Base-by-base conservation (phyloP, 2,797 vertebrate genomes). In the Alcedo quadribrachys region DNA sequence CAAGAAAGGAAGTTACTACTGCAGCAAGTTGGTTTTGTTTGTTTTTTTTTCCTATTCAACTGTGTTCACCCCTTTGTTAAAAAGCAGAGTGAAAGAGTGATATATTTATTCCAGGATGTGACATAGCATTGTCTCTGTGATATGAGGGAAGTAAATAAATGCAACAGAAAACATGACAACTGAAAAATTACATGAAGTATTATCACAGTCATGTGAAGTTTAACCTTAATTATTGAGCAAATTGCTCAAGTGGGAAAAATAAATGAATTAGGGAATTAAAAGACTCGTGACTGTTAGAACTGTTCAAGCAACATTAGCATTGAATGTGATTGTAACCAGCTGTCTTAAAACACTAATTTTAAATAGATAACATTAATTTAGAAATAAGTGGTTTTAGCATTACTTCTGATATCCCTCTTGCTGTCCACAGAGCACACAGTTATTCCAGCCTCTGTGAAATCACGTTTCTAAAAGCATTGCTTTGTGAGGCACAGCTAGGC, bases 401-500 rank as follows among this genome's bases (percentile, higher is more conserved):
- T 53, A 35, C n/a, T 75, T 40, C 28, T 74, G 46, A 68, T 77
- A 91, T 30, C 28, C 30, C 42, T n/a, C 43, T 51, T 61, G 54
- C 43, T 88, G 22, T 8, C 20, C 43, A 73, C n/a, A 80, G 4
- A 61, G 77, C 61, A 32, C 19, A 51, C 37, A 67, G 65, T 77
- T 87, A 77, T 90, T 73, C 79, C 5, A 77, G n/a, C 27, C 40
- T 75, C 89, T 55, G 33, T 79, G 81, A 79, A 96, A 93, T 71
- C 33, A 54, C 0, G 0, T 48, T 90, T 40, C 75, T 43, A 13
- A 76, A 92, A 90, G 24, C 40, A 54, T 20, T 4, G 1, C 43
- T 85, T 86, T 54, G 60, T 78, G 58, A 5, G 8, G 54, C 77
- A 86, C 79, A 81, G 76, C 54, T 62, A 27, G 18, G 42, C 30